Percentiles rank a stretch among this genome's conserved stretches.
Evolutionary conservation across 2,888 invertebrate species (phyloP).

Genomic region (Limenitis arthemis): DNA sequence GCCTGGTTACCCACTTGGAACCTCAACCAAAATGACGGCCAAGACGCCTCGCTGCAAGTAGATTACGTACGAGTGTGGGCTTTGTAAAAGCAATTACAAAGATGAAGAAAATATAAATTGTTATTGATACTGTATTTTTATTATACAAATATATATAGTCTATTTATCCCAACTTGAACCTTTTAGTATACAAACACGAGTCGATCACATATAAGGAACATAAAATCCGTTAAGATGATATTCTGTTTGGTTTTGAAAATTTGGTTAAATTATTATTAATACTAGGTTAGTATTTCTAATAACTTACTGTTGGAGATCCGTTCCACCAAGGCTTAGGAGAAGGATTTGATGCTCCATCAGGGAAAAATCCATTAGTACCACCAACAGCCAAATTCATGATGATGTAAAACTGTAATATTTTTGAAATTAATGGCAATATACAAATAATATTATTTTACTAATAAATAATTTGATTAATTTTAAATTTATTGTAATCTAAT

Average conservation of each 20-base stretch:
- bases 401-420: slow-evolving; percentile 67
- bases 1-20: slow-evolving; percentile 75
- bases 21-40: slow-evolving; percentile 58
- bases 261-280: no score
- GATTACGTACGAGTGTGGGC: slow-evolving; percentile 80
- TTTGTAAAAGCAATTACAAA: slow-evolving; percentile 38
- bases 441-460: neutral
- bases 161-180: no score
- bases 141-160: no score
- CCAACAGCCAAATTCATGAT: slow-evolving; percentile 79
- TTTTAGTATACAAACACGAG: no score
- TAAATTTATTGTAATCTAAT: no score
- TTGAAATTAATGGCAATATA: neutral
- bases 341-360: slow-evolving; percentile 71
- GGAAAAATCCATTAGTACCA: slow-evolving; percentile 76
- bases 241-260: no score
- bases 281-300: no score
- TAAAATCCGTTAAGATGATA: no score
- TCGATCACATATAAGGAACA: no score
- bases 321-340: slow-evolving; percentile 74
- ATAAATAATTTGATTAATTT: neutral
- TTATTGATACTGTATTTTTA: no score
- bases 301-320: slow-evolving; percentile 62
- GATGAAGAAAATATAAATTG: no score
- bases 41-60: slow-evolving; percentile 74